phyloP scores from a whole-genome alignment of 2,113 vertebrate species.

The Sander lucioperca region DNA sequence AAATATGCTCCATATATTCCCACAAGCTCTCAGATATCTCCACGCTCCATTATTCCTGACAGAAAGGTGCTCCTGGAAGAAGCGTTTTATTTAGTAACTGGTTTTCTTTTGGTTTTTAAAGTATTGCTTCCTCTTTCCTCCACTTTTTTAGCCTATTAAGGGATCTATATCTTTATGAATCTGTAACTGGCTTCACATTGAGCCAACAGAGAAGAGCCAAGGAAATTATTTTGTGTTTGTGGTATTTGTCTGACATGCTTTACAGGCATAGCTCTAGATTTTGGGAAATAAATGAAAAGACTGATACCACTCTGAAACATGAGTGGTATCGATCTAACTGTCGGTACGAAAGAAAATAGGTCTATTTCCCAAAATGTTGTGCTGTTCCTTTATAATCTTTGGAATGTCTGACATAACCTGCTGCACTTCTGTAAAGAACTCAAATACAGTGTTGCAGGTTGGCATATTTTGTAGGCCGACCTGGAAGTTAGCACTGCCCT shows the following conservation, averaged over 20 bases:
- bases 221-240: background rate
- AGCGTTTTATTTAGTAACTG: conserved; percentile 25
- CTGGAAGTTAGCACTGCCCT: too few relatives aligned
- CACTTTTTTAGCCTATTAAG: conserved; percentile 16
- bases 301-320: background rate
- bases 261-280: too few relatives aligned
- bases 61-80: conserved; percentile 49
- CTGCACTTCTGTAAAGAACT: conserved; percentile 14
- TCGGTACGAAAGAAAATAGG: background rate
- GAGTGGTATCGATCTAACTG: background rate
- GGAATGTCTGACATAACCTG: background rate
- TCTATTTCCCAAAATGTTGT: background rate
- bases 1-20: conserved; percentile 69
- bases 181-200: background rate
- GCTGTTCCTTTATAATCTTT: background rate
- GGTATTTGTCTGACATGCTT: background rate
- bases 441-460: background rate
- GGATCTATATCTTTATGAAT: conserved; percentile 9
- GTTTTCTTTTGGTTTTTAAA: conserved; percentile 19
- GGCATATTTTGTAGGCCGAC: too few relatives aligned
- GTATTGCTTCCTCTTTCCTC: conserved; percentile 8
- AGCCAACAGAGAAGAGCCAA: background rate
- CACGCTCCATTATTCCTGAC: conserved; percentile 55
- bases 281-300: conserved; percentile 16
- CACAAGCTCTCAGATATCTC: conserved; percentile 48